Evolutionary conservation across 2,113 vertebrate genomes (phyloP).

Genomic region (Penelope pileata): DNA sequence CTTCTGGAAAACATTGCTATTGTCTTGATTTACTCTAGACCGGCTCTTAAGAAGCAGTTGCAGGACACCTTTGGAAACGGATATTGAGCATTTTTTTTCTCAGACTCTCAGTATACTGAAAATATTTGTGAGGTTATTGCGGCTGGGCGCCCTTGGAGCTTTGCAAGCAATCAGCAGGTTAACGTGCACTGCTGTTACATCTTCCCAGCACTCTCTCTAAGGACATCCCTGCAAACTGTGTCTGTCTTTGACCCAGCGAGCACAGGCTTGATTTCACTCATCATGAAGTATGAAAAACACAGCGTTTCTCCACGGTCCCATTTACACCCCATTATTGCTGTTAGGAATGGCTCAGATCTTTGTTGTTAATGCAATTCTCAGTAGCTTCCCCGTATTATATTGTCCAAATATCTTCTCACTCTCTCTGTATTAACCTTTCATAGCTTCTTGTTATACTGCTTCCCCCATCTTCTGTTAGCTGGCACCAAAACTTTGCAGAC

Average conservation of each 20-base stretch:
- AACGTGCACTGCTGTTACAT: background rate
- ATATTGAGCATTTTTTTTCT: background rate
- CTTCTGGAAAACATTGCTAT: background rate
- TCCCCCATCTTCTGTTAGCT: background rate
- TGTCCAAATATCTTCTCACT: background rate
- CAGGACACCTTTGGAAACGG: background rate
- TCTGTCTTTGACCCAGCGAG: background rate
- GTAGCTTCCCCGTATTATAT: background rate
- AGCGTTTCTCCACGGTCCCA: background rate
- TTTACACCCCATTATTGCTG: background rate
- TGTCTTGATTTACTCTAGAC: background rate
- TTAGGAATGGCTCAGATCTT: background rate
- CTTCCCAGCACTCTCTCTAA: background rate
- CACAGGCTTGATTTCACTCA: background rate
- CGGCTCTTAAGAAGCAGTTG: background rate
- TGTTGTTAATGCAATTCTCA: background rate
- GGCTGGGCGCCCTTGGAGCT: background rate
- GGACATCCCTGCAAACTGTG: background rate
- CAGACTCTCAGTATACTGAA: background rate
- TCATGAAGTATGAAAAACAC: background rate
- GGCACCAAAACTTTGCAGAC: constrained; percentile 11
- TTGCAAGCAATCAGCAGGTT: background rate
- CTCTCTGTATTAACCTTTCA: background rate
- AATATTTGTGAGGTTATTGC: background rate
- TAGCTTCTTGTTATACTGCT: background rate